Evolutionary conservation across 2,888 invertebrate genomes (phyloP), one percentile per base, ranked within the genome.

Genomic region (Mycalesis mineus): DNA sequence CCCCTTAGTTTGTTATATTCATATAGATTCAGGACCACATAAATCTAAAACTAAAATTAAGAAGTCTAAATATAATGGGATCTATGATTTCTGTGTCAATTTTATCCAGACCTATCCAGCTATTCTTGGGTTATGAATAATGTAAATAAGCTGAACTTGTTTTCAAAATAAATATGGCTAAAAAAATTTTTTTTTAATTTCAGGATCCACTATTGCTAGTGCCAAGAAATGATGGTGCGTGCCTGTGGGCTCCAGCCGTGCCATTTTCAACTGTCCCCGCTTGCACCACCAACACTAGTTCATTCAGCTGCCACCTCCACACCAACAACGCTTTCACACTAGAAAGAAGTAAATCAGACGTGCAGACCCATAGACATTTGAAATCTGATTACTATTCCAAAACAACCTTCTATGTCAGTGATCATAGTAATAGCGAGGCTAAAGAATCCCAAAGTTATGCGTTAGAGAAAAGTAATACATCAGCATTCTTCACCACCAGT

Each of bases 191-290:
- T 33, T 39, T 42, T 14, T 36, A 17, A 41, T 31, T 77, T n/a
- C 72, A 90, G 90, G 90, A 92, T 74, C 92, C 92, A 0, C 77
- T 92, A 9, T 74, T 92, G 40, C 78, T 92, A 74, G 92, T 91
- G 65, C 92, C 92, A 8, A 83, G 92, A 63, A 93, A 92, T 75
- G 91, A 91, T 64, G 92, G 92, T 14, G 89, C 90, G 7, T 89
- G 85, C 68, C 68, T 84, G 58, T 91, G 84, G 88, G 91, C 86
- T 9, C 90, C 90, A 0, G 68, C 88, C 1, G 75, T 85, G 55
- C 88, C 89, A 1, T 86, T 86, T 66, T 89, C 89, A 1, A 82
- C 88, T 0, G 71, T 72, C 9, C 82, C 88, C 5, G 88, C 88
- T 1, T 89, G 89, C 62, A 77, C 84, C 11, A 75, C 80, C 3